Conservation (phyloP, 2,888 invertebrate genomes). For the Leucozona laternaria region DNA sequence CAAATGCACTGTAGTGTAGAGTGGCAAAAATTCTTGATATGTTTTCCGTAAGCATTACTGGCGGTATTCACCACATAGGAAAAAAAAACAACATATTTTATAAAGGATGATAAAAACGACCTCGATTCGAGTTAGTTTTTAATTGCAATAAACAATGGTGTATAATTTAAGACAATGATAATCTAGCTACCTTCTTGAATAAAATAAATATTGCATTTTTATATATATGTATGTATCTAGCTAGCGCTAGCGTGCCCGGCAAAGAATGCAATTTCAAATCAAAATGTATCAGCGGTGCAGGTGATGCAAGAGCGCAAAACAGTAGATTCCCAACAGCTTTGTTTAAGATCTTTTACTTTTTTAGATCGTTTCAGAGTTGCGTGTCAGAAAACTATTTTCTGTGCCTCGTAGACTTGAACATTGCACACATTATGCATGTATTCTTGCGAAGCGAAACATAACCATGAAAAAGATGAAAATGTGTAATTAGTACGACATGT, state of each 20-base stretch:
- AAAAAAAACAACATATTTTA: neutral
- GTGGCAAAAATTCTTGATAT: neutral
- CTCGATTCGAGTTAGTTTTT: conserved; percentile 47
- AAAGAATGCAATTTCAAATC: conserved; percentile 61
- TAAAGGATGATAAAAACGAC: conserved; percentile 42
- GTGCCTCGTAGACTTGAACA: conserved; percentile 73
- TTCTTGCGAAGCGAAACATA: conserved; percentile 60
- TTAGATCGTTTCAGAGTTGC: conserved; percentile 64
- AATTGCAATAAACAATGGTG: conserved; percentile 47
- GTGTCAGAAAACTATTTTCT: conserved; percentile 74
- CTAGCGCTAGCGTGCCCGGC: conserved; percentile 52
- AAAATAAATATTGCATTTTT: conserved; percentile 52
- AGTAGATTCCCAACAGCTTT: conserved; percentile 67
- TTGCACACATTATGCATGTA: conserved; percentile 71
- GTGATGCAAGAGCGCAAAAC: conserved; percentile 61
- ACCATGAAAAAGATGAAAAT: conserved; percentile 39
- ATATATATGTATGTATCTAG: neutral
- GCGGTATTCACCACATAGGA: neutral
- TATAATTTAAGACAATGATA: conserved; percentile 51
- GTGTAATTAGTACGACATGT: conserved; percentile 74
- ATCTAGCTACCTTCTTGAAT: conserved; percentile 37
- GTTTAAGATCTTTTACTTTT: conserved; percentile 64
- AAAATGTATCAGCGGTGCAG: conserved; percentile 50
- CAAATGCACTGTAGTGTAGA: no score
- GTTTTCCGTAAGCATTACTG: neutral